A percentile compares a stretch with the other conserved stretches of the same genome.
Evolutionary conservation across 2,797 vertebrate species (phyloP).

Genomic region (Eulemur coronatus): DNA sequence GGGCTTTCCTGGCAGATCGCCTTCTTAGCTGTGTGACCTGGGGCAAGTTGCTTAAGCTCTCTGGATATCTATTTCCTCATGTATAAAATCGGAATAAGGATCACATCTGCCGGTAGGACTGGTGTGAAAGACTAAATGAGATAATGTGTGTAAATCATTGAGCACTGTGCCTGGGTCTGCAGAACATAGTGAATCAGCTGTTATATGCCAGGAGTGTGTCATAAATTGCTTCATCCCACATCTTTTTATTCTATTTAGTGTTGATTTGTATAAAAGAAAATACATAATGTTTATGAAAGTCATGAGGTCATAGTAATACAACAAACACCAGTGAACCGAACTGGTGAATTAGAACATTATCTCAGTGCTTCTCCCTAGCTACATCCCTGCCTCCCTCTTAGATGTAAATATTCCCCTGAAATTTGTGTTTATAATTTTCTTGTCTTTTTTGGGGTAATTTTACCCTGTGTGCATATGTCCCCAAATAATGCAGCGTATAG

Average conservation of each 20-base stretch:
- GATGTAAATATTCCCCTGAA: background rate
- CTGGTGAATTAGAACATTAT: background rate
- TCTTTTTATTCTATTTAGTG: background rate
- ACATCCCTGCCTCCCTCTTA: background rate
- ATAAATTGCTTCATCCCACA: background rate
- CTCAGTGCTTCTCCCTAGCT: background rate
- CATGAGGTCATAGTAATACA: background rate
- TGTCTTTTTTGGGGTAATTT: background rate
- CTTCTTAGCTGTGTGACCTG: background rate
- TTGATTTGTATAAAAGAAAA: constrained; percentile 21
- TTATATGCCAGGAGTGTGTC: background rate
- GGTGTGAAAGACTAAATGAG: background rate
- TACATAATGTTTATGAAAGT: background rate
- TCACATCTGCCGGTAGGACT: background rate
- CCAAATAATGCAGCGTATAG: background rate
- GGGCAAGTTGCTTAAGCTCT: background rate
- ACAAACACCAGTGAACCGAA: background rate
- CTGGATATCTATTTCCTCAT: background rate
- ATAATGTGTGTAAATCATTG: background rate
- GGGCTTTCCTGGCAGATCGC: background rate
- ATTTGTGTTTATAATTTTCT: background rate
- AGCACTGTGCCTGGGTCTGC: background rate
- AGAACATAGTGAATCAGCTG: background rate
- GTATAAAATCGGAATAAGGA: background rate
- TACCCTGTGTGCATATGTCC: background rate